Evolutionary conservation across 2,797 vertebrate species (phyloP).

Genomic region (Crocidura indochinensis): DNA sequence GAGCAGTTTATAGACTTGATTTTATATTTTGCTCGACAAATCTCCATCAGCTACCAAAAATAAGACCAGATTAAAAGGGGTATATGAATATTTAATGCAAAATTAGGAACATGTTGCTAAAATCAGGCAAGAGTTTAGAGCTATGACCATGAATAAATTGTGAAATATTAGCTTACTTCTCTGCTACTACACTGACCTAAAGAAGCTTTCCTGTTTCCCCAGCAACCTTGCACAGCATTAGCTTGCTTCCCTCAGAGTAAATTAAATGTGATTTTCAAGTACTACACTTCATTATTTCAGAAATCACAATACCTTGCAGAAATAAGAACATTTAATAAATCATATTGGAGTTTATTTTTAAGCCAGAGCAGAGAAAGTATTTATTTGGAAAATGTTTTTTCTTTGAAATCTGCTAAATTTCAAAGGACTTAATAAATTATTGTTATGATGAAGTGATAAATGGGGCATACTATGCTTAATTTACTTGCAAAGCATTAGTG

Average conservation of each 20-base stretch:
- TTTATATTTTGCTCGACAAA: conserved; percentile 75
- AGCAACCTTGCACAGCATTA: conserved; percentile 89
- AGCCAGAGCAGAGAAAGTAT: conserved; percentile 86
- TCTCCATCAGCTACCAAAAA: conserved; percentile 83
- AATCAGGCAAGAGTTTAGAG: conserved; percentile 85
- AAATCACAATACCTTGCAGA: conserved; percentile 89
- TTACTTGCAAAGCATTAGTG: conserved; percentile 75
- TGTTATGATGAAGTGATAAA: conserved; percentile 72
- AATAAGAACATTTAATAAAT: conserved; percentile 89
- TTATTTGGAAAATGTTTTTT: conserved; percentile 82
- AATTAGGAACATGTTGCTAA: conserved; percentile 85
- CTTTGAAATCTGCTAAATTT: conserved; percentile 85
- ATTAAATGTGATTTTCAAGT: conserved; percentile 92
- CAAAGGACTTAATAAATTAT: conserved; percentile 82
- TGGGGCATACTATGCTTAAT: conserved; percentile 62
- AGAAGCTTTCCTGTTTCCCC: conserved; percentile 91
- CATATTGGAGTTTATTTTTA: conserved; percentile 89
- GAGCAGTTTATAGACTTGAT: conserved; percentile 77
- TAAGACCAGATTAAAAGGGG: conserved; percentile 77
- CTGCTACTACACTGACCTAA: conserved; percentile 87
- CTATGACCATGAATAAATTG: conserved; percentile 84
- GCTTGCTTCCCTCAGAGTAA: conserved; percentile 90
- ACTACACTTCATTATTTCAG: conserved; percentile 91
- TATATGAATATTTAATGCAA: conserved; percentile 83
- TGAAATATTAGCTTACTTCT: conserved; percentile 88